Evolutionary conservation across 2,888 invertebrate species (phyloP), one percentile per base, ranked within the genome.

Genomic region (Clostera curtula): DNA sequence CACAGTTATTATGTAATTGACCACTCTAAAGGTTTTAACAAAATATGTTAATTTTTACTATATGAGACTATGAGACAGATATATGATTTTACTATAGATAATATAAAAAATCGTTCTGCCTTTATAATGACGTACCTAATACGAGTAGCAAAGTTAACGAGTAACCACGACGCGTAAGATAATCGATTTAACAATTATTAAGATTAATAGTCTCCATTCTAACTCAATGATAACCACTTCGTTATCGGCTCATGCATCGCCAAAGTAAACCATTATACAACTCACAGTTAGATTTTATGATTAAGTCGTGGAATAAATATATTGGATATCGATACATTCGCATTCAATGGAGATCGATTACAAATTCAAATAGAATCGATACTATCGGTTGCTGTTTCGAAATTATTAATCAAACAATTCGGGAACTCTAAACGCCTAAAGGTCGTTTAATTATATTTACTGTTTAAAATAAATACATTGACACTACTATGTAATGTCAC

Each of bases 241-340:
- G 13, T 22, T 8, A 13, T 20, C 12, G 9, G 7, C 12, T 13
- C 22, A 13, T 5, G 12, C 12, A 3, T 8, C 12, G 9, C 9
- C 12, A 6, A 4, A 13, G 13, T 22, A 3, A 5, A 5, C 14
- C 5, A 10, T 10, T 10, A 14, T 15, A 15, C 5, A 23, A 23
- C 14, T 14, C 10, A 23, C 10, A 23, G 15, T 23, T 3, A 23
- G 14, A 23, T 23, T 10, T 23, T 13, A 22, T 4, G 15, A 23
- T 23, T 15, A 10, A 15, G 23, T 23, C 23, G 23, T 23, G 23
- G 23, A 23, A 23, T 23, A 23, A 22, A 23, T 23, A n/a, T n/a
- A 15, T 23, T 15, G 10, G 13, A 13, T 13, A 21, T 22, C 22
- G 22, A 6, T 23, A n/a, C n/a, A 15, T 23, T 23, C 23, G 23